Percentiles rank a stretch among this genome's conserved stretches.
These are phyloP conservation scores for Ascidia mentula DNA, from an alignment of 23 tunicate genomes.

Conservation along the genomic window DNA sequence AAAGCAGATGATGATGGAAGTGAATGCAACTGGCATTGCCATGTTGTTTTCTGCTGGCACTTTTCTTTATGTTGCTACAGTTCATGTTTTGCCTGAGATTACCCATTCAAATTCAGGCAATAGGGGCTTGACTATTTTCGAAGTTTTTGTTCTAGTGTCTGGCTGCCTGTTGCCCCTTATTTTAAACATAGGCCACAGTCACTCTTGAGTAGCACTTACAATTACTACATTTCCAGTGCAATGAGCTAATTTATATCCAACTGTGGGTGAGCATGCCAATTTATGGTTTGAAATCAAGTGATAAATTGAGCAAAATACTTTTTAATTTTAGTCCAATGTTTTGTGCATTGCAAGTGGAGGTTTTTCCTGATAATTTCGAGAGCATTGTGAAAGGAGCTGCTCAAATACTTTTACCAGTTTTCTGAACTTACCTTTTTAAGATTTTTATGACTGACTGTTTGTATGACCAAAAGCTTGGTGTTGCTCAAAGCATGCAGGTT, in stretches of 20 bases:
- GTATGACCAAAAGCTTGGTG: no score
- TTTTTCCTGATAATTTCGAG: no score
- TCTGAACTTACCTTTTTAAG: no score
- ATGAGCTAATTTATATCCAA: conserved; percentile 12
- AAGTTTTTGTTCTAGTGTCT: conserved; percentile 62
- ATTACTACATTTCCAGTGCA: neutral
- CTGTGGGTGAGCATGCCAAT: no score
- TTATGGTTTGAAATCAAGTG: no score
- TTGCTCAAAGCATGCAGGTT: no score
- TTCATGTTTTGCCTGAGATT: conserved; percentile 94
- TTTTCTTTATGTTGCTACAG: conserved; percentile 96
- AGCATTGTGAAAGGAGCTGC: no score
- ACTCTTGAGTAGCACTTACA: conserved; percentile 3
- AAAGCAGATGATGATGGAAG: conserved; percentile 24
- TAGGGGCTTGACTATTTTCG: conserved; percentile 44
- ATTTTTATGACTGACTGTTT: no score
- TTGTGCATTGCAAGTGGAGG: no score
- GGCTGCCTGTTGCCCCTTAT: conserved; percentile 83
- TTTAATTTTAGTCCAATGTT: no score
- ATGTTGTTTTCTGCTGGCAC: conserved; percentile 99
- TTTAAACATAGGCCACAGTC: conserved; percentile 83
- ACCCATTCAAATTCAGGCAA: conserved; percentile 51
- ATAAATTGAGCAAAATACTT: no score
- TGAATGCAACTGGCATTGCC: conserved; percentile 91
- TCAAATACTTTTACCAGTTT: no score